Evolutionary conservation across 2,797 vertebrate species (phyloP).

Genomic region (Phrynocephalus vlangalii): DNA sequence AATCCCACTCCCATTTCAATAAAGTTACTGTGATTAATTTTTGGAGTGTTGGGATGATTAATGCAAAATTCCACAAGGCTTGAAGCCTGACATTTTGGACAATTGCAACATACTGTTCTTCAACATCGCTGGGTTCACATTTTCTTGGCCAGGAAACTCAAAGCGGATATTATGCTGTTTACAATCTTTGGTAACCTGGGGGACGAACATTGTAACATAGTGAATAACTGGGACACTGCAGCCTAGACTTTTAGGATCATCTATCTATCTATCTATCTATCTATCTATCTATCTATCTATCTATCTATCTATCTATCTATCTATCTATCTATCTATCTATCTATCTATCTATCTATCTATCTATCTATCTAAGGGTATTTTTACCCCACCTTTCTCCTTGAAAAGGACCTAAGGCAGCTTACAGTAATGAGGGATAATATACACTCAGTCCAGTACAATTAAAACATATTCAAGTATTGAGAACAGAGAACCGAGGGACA

Average conservation of each 20-base stretch:
- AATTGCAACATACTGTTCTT: neutral
- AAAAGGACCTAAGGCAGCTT: too few relatives aligned
- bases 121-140: neutral
- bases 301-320: too few relatives aligned
- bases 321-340: too few relatives aligned
- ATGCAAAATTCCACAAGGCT: neutral
- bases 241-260: neutral
- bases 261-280: neutral
- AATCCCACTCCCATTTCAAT: constrained; percentile 2
- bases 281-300: too few relatives aligned
- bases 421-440: too few relatives aligned
- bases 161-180: neutral
- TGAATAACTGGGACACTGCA: neutral
- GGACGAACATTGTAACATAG: neutral
- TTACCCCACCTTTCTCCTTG: too few relatives aligned
- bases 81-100: constrained; percentile 6
- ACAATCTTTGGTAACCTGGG: neutral
- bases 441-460: too few relatives aligned
- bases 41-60: constrained; percentile 10
- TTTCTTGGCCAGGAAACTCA: neutral
- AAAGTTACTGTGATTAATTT: constrained; percentile 3
- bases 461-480: too few relatives aligned
- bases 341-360: neutral
- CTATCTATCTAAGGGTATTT: too few relatives aligned
- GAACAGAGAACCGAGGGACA: too few relatives aligned